These are phyloP conservation scores for Pedicia rivosa DNA, from an alignment of 2,888 invertebrate genomes.

Conservation along the genomic window DNA sequence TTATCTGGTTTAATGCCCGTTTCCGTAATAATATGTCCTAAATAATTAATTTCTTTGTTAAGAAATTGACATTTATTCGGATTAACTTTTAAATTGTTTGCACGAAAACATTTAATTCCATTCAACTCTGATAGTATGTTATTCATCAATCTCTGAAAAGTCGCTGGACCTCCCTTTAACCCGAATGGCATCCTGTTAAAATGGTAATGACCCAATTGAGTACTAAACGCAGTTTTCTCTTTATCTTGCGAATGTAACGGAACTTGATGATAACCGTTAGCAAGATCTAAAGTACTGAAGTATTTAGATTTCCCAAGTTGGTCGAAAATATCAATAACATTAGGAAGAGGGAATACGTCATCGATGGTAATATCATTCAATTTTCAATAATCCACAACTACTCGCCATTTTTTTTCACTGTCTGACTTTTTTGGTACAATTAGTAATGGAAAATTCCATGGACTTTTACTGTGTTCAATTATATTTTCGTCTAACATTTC, in stretches of 20 bases:
- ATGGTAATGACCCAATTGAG: constrained; percentile 12
- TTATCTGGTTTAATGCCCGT: constrained; percentile 13
- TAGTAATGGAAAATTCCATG: constrained; percentile 13
- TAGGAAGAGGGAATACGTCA: constrained; percentile 12
- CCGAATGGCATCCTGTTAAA: constrained; percentile 15
- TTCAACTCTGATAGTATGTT: constrained; percentile 13
- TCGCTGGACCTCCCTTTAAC: constrained; percentile 15
- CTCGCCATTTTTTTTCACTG: constrained; percentile 15
- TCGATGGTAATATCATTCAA: constrained; percentile 13
- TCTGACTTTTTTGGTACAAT: constrained; percentile 16
- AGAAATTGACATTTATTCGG: constrained; percentile 16
- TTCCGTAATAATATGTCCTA: constrained; percentile 12
- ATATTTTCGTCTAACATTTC: not conserved
- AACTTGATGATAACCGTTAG: constrained; percentile 10
- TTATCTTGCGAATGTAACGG: constrained; percentile 7
- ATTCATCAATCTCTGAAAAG: constrained; percentile 19
- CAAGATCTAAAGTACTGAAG: constrained; percentile 11
- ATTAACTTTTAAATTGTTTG: constrained; percentile 13
- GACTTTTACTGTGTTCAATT: constrained; percentile 7
- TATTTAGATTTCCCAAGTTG: constrained; percentile 10
- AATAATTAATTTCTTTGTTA: constrained; percentile 12
- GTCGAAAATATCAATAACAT: constrained; percentile 10
- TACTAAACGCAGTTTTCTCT: constrained; percentile 13
- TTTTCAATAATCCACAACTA: constrained; percentile 14
- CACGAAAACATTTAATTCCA: constrained; percentile 8